A percentile compares a stretch with the other conserved stretches of the same genome.
These are phyloP conservation scores for Antheraea assamensis DNA, from an alignment of 2,888 invertebrate species.

Conservation along the genomic window DNA sequence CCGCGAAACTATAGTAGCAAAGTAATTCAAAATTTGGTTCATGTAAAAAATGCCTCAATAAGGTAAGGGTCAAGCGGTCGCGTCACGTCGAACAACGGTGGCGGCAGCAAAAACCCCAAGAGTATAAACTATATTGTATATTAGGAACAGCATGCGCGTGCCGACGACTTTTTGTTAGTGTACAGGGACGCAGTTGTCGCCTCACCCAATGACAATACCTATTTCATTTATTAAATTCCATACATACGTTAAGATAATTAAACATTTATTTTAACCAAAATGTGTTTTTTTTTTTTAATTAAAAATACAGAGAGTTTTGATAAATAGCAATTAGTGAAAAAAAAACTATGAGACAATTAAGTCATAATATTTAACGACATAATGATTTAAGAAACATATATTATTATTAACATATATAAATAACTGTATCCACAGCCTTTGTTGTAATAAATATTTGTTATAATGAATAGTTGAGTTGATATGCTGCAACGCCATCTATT, in stretches of 20 bases:
- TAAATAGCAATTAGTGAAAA: too few species aligned
- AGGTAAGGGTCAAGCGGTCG: slow-evolving; percentile 77
- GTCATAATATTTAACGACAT: too few species aligned
- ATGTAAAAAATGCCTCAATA: slow-evolving; percentile 62
- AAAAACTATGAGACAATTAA: too few species aligned
- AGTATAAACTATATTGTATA: slow-evolving; percentile 79
- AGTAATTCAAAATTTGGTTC: slow-evolving; percentile 30
- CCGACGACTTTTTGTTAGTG: slow-evolving; percentile 61
- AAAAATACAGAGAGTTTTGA: too few species aligned
- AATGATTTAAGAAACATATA: too few species aligned
- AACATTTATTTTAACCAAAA: slow-evolving; percentile 8
- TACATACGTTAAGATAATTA: slow-evolving; percentile 15
- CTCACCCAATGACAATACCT: slow-evolving; percentile 45
- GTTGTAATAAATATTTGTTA: too few species aligned
- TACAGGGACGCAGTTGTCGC: slow-evolving; percentile 41
- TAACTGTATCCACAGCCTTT: too few species aligned
- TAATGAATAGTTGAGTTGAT: too few species aligned
- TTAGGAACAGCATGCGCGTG: slow-evolving; percentile 76
- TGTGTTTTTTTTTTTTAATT: background rate
- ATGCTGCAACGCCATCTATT: too few species aligned
- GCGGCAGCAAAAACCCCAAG: slow-evolving; percentile 64
- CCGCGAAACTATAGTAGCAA: background rate
- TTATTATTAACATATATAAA: too few species aligned
- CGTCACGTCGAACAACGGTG: slow-evolving; percentile 58
- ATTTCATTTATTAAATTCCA: slow-evolving; percentile 58